Evolutionary conservation across 37 sponge, comb jelly and placozoan genomes (phyloP).

Genomic region (Tethya wilhelma): DNA sequence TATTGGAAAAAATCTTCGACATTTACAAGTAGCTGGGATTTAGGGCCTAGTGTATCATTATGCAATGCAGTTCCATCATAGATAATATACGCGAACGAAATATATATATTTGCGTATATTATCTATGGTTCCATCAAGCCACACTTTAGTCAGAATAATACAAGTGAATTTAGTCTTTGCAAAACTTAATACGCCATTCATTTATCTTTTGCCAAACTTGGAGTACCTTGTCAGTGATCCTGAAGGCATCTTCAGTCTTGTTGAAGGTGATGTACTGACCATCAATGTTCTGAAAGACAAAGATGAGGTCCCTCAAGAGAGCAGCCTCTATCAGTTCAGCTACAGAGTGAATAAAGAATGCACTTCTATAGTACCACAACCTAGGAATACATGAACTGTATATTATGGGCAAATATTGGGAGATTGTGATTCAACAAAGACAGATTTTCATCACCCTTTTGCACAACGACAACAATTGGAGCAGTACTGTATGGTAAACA

Average conservation of each 20-base stretch:
- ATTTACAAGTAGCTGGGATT: no score
- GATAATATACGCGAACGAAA: no score
- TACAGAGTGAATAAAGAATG: neutral
- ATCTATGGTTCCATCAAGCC: no score
- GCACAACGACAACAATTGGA: neutral
- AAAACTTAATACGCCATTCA: no score
- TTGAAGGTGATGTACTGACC: constrained; percentile 80
- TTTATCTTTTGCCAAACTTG: no score
- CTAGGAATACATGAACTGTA: neutral
- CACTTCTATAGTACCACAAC: neutral
- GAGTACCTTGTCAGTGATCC: constrained; percentile 53
- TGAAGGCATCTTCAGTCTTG: constrained; percentile 57
- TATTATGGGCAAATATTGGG: no score
- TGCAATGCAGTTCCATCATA: no score
- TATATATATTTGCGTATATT: no score
- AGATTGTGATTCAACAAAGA: neutral
- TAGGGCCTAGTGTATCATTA: no score
- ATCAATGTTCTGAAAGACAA: constrained; percentile 92
- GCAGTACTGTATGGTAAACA: no score
- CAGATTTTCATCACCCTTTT: neutral
- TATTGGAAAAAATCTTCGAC: no score
- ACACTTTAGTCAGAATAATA: neutral
- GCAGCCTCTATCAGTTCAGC: constrained; percentile 53
- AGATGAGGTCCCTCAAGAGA: constrained; percentile 89
- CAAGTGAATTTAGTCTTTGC: neutral